Conservation (phyloP, 1,140 invertebrate genomes). For the Drosophila kohkoa region DNA sequence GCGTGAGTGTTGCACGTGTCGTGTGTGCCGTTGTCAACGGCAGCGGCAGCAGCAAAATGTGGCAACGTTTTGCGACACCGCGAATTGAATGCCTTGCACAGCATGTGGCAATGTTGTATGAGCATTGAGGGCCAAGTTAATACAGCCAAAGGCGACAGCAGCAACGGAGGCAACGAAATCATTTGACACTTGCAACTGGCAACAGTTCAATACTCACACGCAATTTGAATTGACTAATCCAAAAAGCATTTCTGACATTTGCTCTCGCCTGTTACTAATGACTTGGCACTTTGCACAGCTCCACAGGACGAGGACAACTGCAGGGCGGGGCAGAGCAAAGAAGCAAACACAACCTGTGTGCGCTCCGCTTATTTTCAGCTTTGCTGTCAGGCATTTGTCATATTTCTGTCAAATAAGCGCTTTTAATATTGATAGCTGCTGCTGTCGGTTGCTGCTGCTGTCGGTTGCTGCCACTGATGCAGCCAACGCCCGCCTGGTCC, state of each 20-base stretch:
- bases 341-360: conserved; percentile 43
- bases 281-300: conserved; percentile 70
- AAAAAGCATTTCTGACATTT: conserved; percentile 82
- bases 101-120: conserved; percentile 45
- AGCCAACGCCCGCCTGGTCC: conserved; percentile 19
- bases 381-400: conserved; percentile 81
- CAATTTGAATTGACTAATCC: conserved; percentile 79
- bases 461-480: conserved; percentile 23
- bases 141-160: conserved; percentile 26
- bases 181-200: conserved; percentile 69
- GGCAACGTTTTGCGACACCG: conserved; percentile 20
- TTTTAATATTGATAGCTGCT: conserved; percentile 79
- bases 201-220: conserved; percentile 59
- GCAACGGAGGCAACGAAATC: conserved; percentile 44
- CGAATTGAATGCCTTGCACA: conserved; percentile 53
- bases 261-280: conserved; percentile 77
- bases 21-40: conserved; percentile 62
- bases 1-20: conserved; percentile 63
- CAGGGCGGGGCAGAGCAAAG: not conserved
- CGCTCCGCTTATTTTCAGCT: conserved; percentile 61
- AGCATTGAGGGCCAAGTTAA: conserved; percentile 23
- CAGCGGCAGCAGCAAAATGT: conserved; percentile 31
- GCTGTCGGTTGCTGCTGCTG: conserved; percentile 27
- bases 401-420: conserved; percentile 84
- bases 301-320: conserved; percentile 39